Conservation (phyloP, 2,888 invertebrate species). For the Phorcus lineatus region DNA sequence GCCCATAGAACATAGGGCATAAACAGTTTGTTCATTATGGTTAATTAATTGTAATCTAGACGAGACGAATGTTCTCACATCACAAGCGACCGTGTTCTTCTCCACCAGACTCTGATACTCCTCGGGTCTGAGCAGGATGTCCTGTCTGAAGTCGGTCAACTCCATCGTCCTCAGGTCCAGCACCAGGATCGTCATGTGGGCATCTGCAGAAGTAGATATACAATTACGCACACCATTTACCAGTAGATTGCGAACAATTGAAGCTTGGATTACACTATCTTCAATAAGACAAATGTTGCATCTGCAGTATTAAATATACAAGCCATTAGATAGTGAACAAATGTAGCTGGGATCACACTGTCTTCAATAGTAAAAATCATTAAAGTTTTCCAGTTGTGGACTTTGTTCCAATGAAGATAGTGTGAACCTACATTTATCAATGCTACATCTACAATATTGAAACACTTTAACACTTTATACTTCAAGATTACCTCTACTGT, state of each 20-base stretch:
- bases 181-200: constrained; percentile 59
- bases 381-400: too few species aligned
- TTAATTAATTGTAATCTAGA: background rate
- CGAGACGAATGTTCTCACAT: constrained; percentile 47
- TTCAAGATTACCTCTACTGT: too few species aligned
- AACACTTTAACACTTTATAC: too few species aligned
- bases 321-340: background rate
- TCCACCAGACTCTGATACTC: constrained; percentile 48
- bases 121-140: constrained; percentile 51
- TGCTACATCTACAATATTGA: too few species aligned
- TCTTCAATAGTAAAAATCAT: background rate
- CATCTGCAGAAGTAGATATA: constrained; percentile 55
- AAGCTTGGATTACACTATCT: too few species aligned
- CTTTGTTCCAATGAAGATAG: too few species aligned
- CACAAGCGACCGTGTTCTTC: constrained; percentile 49
- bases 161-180: constrained; percentile 58
- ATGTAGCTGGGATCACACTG: background rate
- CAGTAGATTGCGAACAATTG: too few species aligned
- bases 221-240: too few species aligned
- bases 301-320: too few species aligned
- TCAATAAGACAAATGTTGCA: too few species aligned
- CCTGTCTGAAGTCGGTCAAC: constrained; percentile 56
- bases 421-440: too few species aligned
- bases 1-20: too few species aligned
- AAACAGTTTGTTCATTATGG: background rate